These are phyloP conservation scores for Steinernema khuongi DNA, from an alignment of 1,140 invertebrate species.

Conservation along the genomic window DNA sequence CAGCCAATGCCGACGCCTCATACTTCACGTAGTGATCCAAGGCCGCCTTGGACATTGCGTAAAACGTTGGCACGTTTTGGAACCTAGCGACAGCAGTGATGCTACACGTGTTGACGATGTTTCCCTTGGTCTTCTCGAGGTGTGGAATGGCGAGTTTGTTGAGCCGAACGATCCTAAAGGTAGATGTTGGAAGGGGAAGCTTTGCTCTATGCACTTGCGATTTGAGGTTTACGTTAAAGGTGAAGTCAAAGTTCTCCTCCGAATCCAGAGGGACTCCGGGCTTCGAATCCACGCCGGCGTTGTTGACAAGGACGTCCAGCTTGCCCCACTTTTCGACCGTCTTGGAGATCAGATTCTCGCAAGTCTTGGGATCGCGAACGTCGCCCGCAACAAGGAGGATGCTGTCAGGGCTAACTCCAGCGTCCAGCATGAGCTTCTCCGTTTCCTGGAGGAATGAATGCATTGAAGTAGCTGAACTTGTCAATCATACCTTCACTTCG, in stretches of 20 bases:
- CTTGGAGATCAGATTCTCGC: conserved; percentile 28
- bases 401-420: conserved; percentile 12
- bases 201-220: conserved; percentile 19
- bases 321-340: conserved; percentile 44
- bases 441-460: conserved; percentile 18
- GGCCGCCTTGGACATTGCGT: conserved; percentile 79
- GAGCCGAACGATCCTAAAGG: conserved; percentile 68
- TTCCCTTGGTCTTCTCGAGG: conserved; percentile 74
- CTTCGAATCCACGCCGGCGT: conserved; percentile 31
- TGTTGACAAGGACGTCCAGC: conserved; percentile 46
- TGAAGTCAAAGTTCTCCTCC: conserved; percentile 65
- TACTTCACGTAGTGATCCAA: conserved; percentile 82
- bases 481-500: conserved; percentile 21
- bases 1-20: conserved; percentile 70
- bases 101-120: conserved; percentile 84
- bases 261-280: conserved; percentile 55
- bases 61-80: conserved; percentile 64
- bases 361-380: conserved; percentile 18
- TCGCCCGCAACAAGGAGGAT: conserved; percentile 30
- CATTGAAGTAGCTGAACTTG: too few species aligned
- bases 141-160: conserved; percentile 78
- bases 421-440: conserved; percentile 13
- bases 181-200: conserved; percentile 6
- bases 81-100: conserved; percentile 71
- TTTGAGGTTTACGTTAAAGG: conserved; percentile 78